A percentile compares a stretch with the other conserved stretches of the same genome.
phyloP scores from a whole-genome alignment of 2,113 vertebrate species.

The Tachysurus fulvidraco region DNA sequence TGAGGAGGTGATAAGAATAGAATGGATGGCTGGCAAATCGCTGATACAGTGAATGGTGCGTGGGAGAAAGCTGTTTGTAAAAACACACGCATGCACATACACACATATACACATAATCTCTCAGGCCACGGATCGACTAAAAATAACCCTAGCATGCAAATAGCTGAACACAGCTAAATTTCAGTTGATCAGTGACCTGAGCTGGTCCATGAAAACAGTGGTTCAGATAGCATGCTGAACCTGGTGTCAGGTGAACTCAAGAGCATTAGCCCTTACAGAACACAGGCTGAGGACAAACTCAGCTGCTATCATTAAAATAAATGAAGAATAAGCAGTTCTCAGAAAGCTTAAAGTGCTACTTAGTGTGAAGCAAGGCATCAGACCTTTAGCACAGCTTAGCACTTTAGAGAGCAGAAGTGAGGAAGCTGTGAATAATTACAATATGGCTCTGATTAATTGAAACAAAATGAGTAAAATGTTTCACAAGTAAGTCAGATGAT shows the following conservation, averaged over 20 bases:
- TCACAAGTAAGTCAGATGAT: not conserved
- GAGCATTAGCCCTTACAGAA: conserved; percentile 3
- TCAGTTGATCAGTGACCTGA: not conserved
- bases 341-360: not conserved
- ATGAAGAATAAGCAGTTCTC: not conserved
- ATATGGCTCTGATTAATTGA: not conserved
- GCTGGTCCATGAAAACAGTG: conserved; percentile 17
- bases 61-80: not conserved
- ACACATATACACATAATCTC: not conserved
- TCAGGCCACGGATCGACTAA: not conserved
- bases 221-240: conserved; percentile 10
- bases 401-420: conserved; percentile 12
- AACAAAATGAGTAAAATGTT: conserved; percentile 3
- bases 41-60: not conserved
- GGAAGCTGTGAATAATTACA: conserved; percentile 11
- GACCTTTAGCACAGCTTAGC: conserved; percentile 12
- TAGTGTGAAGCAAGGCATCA: not conserved
- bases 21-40: conserved; percentile 17
- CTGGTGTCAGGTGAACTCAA: conserved; percentile 31
- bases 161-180: not conserved
- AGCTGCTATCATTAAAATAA: conserved; percentile 18
- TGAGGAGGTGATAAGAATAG: not conserved
- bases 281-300: conserved; percentile 1
- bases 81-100: not conserved
- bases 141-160: not conserved